Percentiles rank a stretch among this genome's conserved stretches.
Conservation (phyloP, 1,140 invertebrate genomes). For the Odontomachus brunneus region DNA sequence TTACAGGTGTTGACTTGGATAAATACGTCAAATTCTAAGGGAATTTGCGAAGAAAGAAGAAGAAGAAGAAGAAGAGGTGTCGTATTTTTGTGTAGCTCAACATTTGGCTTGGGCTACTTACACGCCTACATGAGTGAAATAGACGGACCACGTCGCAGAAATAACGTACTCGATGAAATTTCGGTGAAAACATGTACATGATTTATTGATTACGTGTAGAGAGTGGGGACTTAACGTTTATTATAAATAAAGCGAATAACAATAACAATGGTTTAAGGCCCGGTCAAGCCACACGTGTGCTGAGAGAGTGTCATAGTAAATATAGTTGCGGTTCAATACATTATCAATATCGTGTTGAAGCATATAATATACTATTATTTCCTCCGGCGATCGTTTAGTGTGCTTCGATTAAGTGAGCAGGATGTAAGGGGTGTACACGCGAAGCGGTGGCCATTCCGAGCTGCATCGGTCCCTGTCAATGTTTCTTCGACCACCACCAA, state of each 20-base stretch:
- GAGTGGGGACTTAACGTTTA: constrained; percentile 28
- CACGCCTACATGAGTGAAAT: no score
- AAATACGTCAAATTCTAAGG: background rate
- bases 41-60: background rate
- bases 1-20: background rate
- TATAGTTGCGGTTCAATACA: constrained; percentile 41
- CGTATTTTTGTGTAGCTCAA: no score
- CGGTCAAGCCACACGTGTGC: background rate
- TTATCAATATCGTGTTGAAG: constrained; percentile 19
- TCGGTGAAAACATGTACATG: constrained; percentile 16
- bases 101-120: no score
- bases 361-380: constrained; percentile 40
- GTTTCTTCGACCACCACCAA: constrained; percentile 72
- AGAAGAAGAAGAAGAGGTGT: no score
- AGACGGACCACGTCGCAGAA: background rate
- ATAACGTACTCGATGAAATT: background rate
- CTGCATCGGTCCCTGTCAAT: constrained; percentile 42
- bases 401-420: constrained; percentile 23
- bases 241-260: constrained; percentile 36
- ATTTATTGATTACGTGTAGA: constrained; percentile 28
- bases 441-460: background rate
- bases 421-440: constrained; percentile 28
- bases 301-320: constrained; percentile 12
- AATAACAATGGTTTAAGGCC: constrained; percentile 8
- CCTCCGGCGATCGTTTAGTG: constrained; percentile 38